Base-by-base conservation (phyloP, 2,888 invertebrate genomes). In the Drosophila subsilvestris region DNA sequence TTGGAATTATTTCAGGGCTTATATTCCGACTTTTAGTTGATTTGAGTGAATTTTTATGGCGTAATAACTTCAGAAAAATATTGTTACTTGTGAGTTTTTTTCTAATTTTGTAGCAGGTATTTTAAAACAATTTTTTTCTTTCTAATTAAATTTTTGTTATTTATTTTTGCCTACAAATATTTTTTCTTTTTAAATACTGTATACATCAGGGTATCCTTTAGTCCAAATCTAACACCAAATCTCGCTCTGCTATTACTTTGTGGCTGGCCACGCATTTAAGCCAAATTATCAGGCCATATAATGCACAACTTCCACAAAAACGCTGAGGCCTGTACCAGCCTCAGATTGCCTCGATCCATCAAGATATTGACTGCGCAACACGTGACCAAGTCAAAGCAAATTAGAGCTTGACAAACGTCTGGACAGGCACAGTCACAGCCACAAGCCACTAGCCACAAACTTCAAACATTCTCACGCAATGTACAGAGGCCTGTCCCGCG, bases 201-300 rank as follows among this genome's bases (percentile, higher is more conserved):
- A 0, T 4, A 12, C 3, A 9, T 37, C 37, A 37, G 22, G 57
- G 65, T 67, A 67, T 32, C 25, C 0, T 0, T 4, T 6, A 17
- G 42, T 55, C 48, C 22, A 4, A 18, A 55, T 22, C 0, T 0
- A 10, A 10, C 1, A 1, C 1, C 42, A 37, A 51, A 17, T 14
- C 8, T 10, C 45, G 6, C 20, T 47, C 29, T 12, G 42, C 18
- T 18, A 55, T 67, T 55, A 66, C 68, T 17, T 14, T 29, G 22
- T 43, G 50, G 29, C 51, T 81, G 86, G 78, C 75, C 74, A 73
- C 75, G 75, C 81, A 79, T 78, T 81, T 83, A 78, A 71, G 78
- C 73, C 81, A 83, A 89, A 87, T 87, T 89, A 88, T 89, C 88
- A 68, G 74, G 72, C 83, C 78, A 79, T 83, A 73, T 77, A 76